Base-by-base conservation (phyloP, 2,113 vertebrate genomes). In the Gobius niger region DNA sequence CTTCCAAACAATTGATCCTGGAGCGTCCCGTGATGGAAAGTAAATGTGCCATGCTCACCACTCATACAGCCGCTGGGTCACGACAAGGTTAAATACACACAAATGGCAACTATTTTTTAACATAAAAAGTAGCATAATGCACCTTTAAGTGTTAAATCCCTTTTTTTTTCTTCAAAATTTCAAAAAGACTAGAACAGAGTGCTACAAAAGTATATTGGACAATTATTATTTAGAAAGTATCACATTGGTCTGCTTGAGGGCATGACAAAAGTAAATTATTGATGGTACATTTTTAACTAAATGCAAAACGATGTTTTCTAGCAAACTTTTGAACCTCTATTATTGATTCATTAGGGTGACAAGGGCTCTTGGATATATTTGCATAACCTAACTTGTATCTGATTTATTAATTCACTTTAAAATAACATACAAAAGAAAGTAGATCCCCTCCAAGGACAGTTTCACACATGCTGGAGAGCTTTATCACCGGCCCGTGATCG, bases 241-340 rank as follows among this genome's bases (percentile, higher is more conserved):
- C 50, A 54, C 24, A 63, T 77, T 69, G 34, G 47, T 67, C 53
- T 47, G 71, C 69, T 76, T 70, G 7, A 67, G 40, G 34, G 15
- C 67, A 68, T 70, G 11, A 46, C 53, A 73, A 60, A 79, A 56
- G 42, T 49, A 54, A 71, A n/a, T 51, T 56, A 80, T 61, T 62
- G 74, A 80, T 68, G 73, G 19, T 6, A 70, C 51, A 52, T 47
- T 50, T 41, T 42, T 54, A 9, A 54, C 52, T 18, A 57, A 60
- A 53, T 44, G 16, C 3, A 51, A 47, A 76, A 73, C 15, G 75
- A 73, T 52, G 51, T 18, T 18, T 5, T 18, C 3, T 18, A 18
- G 2, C 1, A 52, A 19, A 52, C 16, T 9, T 18, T 18, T 40
- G 40, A 18, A 40, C 12, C 24, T 57, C 19, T 7, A 40, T 59